Evolutionary conservation across 2,888 invertebrate species (phyloP).

Genomic region (Catocala sponsa): DNA sequence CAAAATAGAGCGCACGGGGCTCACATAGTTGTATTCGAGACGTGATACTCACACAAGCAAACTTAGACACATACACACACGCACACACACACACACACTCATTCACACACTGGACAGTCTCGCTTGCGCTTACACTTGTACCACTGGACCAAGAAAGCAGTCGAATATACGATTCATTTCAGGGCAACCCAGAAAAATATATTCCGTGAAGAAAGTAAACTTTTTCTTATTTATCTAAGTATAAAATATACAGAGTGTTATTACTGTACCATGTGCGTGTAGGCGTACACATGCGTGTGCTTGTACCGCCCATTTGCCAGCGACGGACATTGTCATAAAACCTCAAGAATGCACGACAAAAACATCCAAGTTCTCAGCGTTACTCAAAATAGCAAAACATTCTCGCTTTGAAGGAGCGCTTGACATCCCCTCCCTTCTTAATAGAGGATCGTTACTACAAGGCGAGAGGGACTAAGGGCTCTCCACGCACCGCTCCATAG

Average conservation of each 20-base stretch:
- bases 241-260: background rate
- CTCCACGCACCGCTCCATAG: constrained; percentile 65
- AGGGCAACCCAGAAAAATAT: background rate
- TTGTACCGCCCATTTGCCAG: background rate
- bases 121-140: no score
- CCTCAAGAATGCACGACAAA: constrained; percentile 31
- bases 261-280: background rate
- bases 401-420: constrained; percentile 56
- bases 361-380: constrained; percentile 46
- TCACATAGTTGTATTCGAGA: no score
- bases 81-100: no score
- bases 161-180: background rate
- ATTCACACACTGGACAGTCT: no score
- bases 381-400: constrained; percentile 67
- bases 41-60: no score
- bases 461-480: constrained; percentile 52
- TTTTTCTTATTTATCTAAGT: background rate
- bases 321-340: constrained; percentile 28
- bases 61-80: no score
- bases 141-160: no score
- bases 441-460: constrained; percentile 71
- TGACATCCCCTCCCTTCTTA: constrained; percentile 56
- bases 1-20: no score
- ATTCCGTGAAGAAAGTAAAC: background rate
- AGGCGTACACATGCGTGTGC: background rate